Evolutionary conservation across 2,888 invertebrate species (phyloP).

Genomic region (Calameuta pallipes): DNA sequence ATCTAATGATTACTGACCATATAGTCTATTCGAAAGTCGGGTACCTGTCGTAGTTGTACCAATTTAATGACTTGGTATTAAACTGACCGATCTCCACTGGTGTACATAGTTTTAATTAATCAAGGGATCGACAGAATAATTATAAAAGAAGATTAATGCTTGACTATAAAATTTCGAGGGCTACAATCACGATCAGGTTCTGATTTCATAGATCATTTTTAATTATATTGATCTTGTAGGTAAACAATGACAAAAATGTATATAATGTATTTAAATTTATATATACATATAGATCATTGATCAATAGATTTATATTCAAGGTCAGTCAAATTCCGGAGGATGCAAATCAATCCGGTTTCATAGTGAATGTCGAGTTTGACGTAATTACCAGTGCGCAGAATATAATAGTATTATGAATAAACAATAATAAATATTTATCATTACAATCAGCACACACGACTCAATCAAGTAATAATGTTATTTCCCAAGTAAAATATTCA

Average conservation of each 20-base stretch:
- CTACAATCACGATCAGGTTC: not conserved
- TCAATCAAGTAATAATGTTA: not conserved
- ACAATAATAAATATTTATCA: not conserved
- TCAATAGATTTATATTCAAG: not conserved
- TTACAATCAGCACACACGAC: not conserved
- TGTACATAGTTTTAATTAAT: not conserved
- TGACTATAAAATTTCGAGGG: too few relatives aligned
- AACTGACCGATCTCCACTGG: not conserved
- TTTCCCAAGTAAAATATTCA: not conserved
- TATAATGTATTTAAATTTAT: not conserved
- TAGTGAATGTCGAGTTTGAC: not conserved
- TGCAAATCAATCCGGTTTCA: not conserved
- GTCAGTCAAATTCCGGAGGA: not conserved
- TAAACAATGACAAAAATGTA: not conserved
- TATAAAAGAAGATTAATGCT: too few relatives aligned
- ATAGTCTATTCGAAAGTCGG: not conserved
- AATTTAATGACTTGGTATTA: not conserved
- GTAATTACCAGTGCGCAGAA: not conserved
- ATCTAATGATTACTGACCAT: not conserved
- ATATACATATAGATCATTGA: not conserved
- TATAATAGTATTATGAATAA: not conserved
- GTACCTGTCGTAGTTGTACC: not conserved
- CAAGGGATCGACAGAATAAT: not conserved
- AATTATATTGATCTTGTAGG: not conserved
- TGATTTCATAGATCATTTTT: not conserved